Evolutionary conservation across 1,140 invertebrate species (phyloP), one percentile per base, ranked within the genome.

Genomic region (Mamestra configurata): DNA sequence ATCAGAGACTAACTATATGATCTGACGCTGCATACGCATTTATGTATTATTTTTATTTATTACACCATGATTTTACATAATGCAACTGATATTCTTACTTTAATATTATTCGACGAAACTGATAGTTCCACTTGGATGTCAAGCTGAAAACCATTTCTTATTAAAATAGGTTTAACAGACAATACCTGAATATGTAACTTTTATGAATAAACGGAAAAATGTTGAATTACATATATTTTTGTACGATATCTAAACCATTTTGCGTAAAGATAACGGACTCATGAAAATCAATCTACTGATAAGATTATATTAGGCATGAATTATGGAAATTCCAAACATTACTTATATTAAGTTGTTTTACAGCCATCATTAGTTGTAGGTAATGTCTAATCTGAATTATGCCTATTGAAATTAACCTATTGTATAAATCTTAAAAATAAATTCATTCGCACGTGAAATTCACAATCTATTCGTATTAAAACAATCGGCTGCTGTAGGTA

Each of bases 1-100:
- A 72, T 72, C 68, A 37, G 15, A 55, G 24, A 72, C 49, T 53
- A 51, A 27, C 46, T 18, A 55, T 55, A 20, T 53, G 4, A 35
- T 18, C 18, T 35, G 68, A 35, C 24, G 31, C 18, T 35, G 46
- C 27, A n/a, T 46, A n/a, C n/a, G 13, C 0, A 40, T 64, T 20
- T 64, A 10, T 57, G 13, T 4, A 4, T 27, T 27, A 0, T 15
- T 27, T 55, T 31, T 57, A 57, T 57, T 15, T 13, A 31, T 31
- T 31, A 31, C 27, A 31, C 27, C 10, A 57, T 15, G 1, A 15
- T 57, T 57, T 31, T 13, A 15, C 20, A 31, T 31, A 31, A 31
- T 31, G 27, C 27, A 5, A 3, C 5, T 31, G 27, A 5, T 31
- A 31, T 31, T 5, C 2, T 31, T 5, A 3, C 27, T 31, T 5